Percentiles rank a stretch among this genome's conserved stretches.
Conservation (phyloP, 2,888 invertebrate genomes). For the Girardia tigrina region DNA sequence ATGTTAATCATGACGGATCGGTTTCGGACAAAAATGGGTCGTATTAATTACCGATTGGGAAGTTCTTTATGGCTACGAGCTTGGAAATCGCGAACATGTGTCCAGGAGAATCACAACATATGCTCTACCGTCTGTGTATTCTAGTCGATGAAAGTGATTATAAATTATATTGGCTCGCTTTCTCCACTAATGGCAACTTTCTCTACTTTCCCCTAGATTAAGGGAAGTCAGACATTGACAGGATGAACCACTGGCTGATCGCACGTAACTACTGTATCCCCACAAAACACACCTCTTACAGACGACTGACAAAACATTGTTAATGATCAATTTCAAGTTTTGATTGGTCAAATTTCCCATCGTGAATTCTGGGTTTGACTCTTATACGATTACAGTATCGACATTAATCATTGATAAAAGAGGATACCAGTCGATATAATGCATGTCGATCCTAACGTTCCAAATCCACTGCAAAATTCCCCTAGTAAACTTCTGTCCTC, state of each 20-base stretch:
- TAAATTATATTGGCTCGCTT: slow-evolving; percentile 12
- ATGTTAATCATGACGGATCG: too few species aligned
- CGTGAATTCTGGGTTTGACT: slow-evolving; percentile 7
- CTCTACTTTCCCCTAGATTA: slow-evolving; percentile 10
- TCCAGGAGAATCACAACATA: slow-evolving; percentile 7
- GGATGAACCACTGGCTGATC: slow-evolving; percentile 19
- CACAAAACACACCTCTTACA: background rate
- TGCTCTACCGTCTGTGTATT: background rate
- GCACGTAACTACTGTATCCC: background rate
- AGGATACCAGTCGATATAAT: background rate
- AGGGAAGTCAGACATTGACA: slow-evolving; percentile 23
- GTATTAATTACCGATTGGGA: background rate
- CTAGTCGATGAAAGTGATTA: background rate
- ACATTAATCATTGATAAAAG: background rate
- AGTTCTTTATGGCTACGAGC: background rate
- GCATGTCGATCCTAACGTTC: background rate
- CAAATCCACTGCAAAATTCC: background rate
- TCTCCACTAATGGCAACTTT: background rate
- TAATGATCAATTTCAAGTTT: background rate
- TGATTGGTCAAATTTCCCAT: slow-evolving; percentile 6
- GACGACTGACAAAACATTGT: background rate
- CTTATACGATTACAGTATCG: background rate
- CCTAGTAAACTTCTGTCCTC: background rate
- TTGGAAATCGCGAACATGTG: background rate
- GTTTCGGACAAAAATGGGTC: too few species aligned